Percentiles rank a stretch among this genome's conserved stretches.
These are phyloP conservation scores for Latrodectus geometricus DNA, from an alignment of 1,140 invertebrate species.

Conservation along the genomic window DNA sequence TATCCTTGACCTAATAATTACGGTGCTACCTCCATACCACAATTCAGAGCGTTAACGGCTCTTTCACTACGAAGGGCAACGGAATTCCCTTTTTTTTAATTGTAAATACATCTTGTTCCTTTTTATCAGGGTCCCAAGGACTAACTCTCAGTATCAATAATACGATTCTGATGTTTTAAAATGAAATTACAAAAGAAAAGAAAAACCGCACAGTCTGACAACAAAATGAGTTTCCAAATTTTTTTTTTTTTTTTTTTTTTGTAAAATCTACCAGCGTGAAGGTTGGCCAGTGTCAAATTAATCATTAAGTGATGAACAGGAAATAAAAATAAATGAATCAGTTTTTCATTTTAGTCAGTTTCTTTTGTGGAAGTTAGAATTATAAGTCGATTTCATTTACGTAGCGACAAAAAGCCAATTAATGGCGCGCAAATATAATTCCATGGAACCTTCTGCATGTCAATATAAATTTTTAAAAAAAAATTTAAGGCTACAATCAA, in stretches of 20 bases:
- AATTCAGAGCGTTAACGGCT: too few relatives aligned
- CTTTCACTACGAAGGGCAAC: too few relatives aligned
- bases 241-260: neutral
- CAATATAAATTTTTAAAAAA: neutral
- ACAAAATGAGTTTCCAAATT: neutral
- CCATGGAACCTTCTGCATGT: neutral
- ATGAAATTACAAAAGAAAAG: too few relatives aligned
- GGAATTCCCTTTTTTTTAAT: too few relatives aligned
- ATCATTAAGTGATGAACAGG: neutral
- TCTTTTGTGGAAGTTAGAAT: neutral
- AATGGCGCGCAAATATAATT: neutral
- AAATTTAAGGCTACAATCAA: neutral
- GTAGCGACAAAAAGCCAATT: neutral
- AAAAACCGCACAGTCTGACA: neutral
- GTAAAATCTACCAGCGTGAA: neutral
- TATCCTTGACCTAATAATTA: too few relatives aligned
- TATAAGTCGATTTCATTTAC: neutral
- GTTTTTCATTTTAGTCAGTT: neutral
- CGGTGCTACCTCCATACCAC: too few relatives aligned
- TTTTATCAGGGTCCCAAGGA: too few relatives aligned
- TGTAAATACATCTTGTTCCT: too few relatives aligned
- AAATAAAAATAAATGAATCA: neutral
- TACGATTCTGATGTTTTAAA: too few relatives aligned
- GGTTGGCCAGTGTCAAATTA: neutral
- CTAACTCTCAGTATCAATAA: too few relatives aligned